phyloP scores from a whole-genome alignment of 2,888 invertebrate species.

The Ctena decussata region DNA sequence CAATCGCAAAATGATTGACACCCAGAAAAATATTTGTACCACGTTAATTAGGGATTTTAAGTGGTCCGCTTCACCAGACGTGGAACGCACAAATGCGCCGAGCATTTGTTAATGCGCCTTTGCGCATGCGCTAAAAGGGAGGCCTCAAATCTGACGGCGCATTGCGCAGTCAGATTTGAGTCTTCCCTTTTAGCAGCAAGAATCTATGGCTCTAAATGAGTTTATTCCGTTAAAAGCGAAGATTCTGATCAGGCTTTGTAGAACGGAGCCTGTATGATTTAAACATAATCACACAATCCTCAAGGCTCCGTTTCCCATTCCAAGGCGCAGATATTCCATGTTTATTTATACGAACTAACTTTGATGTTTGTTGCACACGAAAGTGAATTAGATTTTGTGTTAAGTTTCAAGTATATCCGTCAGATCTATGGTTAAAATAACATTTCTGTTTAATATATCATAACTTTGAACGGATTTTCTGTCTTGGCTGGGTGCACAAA shows the following conservation, averaged over 20 bases:
- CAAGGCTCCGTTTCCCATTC: too few species aligned
- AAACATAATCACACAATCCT: too few species aligned
- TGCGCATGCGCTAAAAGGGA: too few species aligned
- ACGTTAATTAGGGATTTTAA: slow-evolving; percentile 1
- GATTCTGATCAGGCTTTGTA: too few species aligned
- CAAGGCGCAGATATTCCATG: background rate
- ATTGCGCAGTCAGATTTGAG: too few species aligned
- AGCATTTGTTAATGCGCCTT: too few species aligned
- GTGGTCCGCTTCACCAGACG: background rate
- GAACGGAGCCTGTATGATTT: too few species aligned
- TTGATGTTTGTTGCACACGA: background rate
- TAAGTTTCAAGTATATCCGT: background rate
- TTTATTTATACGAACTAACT: background rate
- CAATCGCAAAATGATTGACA: background rate
- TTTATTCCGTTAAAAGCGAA: too few species aligned
- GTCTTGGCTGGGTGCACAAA: background rate
- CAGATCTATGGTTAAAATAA: slow-evolving; percentile 4
- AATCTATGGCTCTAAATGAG: too few species aligned
- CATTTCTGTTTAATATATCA: slow-evolving; percentile 2
- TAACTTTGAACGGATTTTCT: background rate
- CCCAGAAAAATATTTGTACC: background rate
- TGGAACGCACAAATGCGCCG: too few species aligned
- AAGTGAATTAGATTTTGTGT: background rate
- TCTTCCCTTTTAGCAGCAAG: too few species aligned
- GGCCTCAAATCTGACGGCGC: too few species aligned